Evolutionary conservation across 64 coral and sea anemone genomes (phyloP), one percentile per base, ranked within the genome.

Genomic region (Porites australiensis): DNA sequence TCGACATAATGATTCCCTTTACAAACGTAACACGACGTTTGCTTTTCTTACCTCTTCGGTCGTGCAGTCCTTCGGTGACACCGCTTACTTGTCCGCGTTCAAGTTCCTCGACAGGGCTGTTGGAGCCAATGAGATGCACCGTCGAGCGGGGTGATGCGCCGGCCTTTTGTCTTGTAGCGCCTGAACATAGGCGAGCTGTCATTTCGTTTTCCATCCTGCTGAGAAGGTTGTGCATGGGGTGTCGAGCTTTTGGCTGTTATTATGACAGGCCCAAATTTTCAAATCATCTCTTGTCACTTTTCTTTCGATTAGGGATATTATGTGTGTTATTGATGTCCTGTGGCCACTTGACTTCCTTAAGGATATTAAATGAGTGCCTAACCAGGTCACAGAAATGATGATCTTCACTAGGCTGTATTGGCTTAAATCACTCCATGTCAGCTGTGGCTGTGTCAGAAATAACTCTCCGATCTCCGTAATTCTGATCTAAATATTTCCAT

Each of bases 371-470:
- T 37, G 27, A 37, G 0, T 37, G 27, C 27, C 1, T 37, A 37
- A 37, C 27, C 14, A 96, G 54, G 22, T 92, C 90, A 82, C 94
- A 96, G 61, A 96, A 96, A 10, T 79, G 83, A 46, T 92, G 16
- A 58, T 92, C 72, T 89, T 96, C 86, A 60, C 89, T 86, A 5
- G 86, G 70, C 62, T 92, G 84, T 37, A 86, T 70, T 14, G 70
- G 22, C 44, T 85, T 88, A 50, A 96, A 96, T 71, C 82, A 77
- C 43, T 83, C 71, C 79, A 58, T 89, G 64, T 96, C 90, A 44
- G 84, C 82, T 51, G 94, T 92, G 90, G 92, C 63, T 12, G 71
- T 77, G 59, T 95, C 89, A 18, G 94, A 95, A 44, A 96, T 79
- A 44, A 93, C 79, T 86, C 91, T 55, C 66, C 82, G 95, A 72